Evolutionary conservation across 2,888 invertebrate genomes (phyloP).

Genomic region (Cataglyphis rosenhaueri): DNA sequence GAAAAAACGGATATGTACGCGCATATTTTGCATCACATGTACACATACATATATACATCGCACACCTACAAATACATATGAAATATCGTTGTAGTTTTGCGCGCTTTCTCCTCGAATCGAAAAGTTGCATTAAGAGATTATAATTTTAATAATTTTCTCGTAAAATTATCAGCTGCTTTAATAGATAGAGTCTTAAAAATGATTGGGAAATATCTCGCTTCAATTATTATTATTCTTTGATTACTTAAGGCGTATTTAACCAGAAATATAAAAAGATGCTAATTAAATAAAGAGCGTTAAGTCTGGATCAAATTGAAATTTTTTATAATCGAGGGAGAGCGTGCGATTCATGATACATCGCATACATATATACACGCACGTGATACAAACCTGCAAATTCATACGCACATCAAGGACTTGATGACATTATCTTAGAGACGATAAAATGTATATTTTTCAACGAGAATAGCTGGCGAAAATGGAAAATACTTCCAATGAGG

Average conservation of each 20-base stretch:
- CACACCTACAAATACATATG: not conserved
- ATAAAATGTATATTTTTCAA: constrained; percentile 35
- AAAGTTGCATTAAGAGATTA: not conserved
- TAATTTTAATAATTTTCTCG: not conserved
- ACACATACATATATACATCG: not conserved
- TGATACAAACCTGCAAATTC: not conserved
- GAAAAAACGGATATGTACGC: not conserved
- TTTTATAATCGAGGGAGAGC: constrained; percentile 15
- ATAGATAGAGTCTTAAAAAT: not conserved
- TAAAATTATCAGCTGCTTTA: not conserved
- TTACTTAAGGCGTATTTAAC: not conserved
- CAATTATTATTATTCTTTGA: not conserved
- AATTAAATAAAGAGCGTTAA: not conserved
- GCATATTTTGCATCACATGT: constrained; percentile 27
- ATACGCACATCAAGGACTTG: not conserved
- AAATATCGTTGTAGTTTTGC: not conserved
- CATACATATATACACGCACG: not conserved
- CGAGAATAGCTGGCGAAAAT: constrained; percentile 15
- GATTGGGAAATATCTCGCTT: not conserved
- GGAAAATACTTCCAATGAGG: constrained; percentile 19
- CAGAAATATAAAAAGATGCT: not conserved
- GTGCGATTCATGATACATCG: constrained; percentile 29
- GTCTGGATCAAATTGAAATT: not conserved
- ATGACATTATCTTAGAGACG: not conserved
- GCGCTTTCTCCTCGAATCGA: constrained; percentile 4